Conservation (phyloP, 1,140 invertebrate species). For the Medauroidea extradentata region DNA sequence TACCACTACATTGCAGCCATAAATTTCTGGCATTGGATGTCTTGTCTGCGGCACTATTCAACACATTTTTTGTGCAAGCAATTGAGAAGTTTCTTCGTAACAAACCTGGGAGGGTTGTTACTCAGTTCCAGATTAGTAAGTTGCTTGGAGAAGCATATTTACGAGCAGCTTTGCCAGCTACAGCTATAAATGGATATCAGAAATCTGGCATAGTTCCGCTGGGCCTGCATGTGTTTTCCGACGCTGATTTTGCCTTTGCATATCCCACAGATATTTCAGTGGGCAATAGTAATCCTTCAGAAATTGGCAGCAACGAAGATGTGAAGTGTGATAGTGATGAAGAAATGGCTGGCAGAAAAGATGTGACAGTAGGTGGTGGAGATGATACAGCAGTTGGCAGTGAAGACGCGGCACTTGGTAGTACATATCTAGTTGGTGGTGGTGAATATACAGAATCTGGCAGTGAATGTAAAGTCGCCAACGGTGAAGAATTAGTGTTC, state of each 20-base stretch:
- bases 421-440: too few relatives aligned
- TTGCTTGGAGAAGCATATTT: constrained; percentile 36
- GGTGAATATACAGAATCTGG: too few relatives aligned
- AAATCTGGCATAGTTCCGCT: constrained; percentile 30
- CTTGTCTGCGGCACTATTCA: constrained; percentile 33
- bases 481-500: too few relatives aligned
- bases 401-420: too few relatives aligned
- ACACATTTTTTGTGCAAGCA: constrained; percentile 25
- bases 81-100: constrained; percentile 25
- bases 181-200: constrained; percentile 27
- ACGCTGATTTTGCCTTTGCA: constrained; percentile 9
- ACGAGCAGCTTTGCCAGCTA: constrained; percentile 29
- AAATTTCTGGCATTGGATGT: constrained; percentile 43
- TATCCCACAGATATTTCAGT: not conserved
- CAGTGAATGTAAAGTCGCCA: too few relatives aligned
- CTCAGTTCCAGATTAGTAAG: constrained; percentile 29
- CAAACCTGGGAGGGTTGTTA: constrained; percentile 24
- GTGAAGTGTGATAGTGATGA: too few relatives aligned
- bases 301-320: too few relatives aligned
- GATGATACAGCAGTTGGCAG: too few relatives aligned
- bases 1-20: constrained; percentile 38
- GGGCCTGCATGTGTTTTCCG: constrained; percentile 28
- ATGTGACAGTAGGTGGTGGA: too few relatives aligned
- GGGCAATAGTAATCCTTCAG: too few relatives aligned
- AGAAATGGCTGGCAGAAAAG: too few relatives aligned